phyloP scores from a whole-genome alignment of 1,140 invertebrate genomes.

The Drosophila aff. region DNA sequence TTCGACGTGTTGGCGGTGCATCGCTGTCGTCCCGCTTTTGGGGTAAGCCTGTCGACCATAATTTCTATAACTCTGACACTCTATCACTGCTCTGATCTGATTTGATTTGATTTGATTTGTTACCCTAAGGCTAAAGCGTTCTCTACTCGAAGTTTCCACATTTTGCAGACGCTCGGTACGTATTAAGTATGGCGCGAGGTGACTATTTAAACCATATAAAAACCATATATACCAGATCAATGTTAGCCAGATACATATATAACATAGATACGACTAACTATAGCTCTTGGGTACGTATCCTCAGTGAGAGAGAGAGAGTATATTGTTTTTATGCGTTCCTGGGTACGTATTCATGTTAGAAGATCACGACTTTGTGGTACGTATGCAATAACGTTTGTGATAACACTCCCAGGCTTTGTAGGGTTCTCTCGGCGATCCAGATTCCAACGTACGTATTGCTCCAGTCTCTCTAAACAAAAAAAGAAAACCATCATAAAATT shows the following conservation, averaged over 20 bases:
- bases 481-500: constrained; percentile 17
- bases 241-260: constrained; percentile 44
- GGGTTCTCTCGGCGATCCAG: constrained; percentile 55
- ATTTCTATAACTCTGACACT: constrained; percentile 40
- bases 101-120: constrained; percentile 54
- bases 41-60: constrained; percentile 66
- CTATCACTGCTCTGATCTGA: constrained; percentile 50
- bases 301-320: constrained; percentile 3
- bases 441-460: constrained; percentile 64
- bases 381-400: constrained; percentile 54
- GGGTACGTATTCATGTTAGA: constrained; percentile 70
- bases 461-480: constrained; percentile 22
- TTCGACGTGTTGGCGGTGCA: constrained; percentile 43
- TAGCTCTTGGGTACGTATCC: constrained; percentile 70
- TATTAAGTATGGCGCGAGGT: constrained; percentile 60
- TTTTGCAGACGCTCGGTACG: constrained; percentile 71
- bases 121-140: constrained; percentile 66
- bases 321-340: constrained; percentile 45
- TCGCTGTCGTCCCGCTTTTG: constrained; percentile 59
- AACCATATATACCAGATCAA: constrained; percentile 23
- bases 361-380: constrained; percentile 61
- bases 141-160: constrained; percentile 62
- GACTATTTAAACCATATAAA: constrained; percentile 34
- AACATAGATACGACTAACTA: constrained; percentile 39
- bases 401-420: constrained; percentile 34